phyloP scores from a whole-genome alignment of 2,888 invertebrate genomes.

The Cancer borealis region DNA sequence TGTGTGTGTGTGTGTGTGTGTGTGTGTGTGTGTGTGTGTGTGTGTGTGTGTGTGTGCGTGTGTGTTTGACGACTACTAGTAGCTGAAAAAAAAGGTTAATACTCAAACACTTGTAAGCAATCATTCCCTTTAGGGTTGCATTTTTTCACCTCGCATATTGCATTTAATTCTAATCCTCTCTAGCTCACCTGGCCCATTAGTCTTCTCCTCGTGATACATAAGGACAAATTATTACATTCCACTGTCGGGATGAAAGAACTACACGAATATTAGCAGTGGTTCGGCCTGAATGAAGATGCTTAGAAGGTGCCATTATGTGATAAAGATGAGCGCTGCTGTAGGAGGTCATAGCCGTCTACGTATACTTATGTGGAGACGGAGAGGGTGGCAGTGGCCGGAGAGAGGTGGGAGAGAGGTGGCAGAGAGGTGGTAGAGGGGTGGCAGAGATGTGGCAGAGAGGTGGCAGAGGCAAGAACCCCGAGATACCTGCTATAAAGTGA shows the following conservation, averaged over 20 bases:
- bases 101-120: constrained; percentile 15
- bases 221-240: constrained; percentile 16
- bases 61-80: neutral
- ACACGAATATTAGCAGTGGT: neutral
- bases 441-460: neutral
- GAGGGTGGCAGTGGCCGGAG: too few species aligned
- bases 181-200: neutral
- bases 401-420: too few species aligned
- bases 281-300: neutral
- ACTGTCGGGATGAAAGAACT: neutral
- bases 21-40: constrained; percentile 54
- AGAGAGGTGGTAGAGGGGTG: too few species aligned
- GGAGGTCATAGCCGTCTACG: neutral
- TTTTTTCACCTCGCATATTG: constrained; percentile 21
- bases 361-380: too few species aligned
- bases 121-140: neutral
- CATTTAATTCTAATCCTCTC: neutral
- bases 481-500: neutral
- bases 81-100: constrained; percentile 9
- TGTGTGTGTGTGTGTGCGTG: constrained; percentile 43
- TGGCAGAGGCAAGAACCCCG: neutral
- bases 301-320: constrained; percentile 16
- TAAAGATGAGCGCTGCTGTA: neutral
- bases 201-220: neutral
- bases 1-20: constrained; percentile 57